These are phyloP conservation scores for Takifugu ocellatus DNA, from an alignment of 2,797 vertebrate genomes.

Conservation along the genomic window DNA sequence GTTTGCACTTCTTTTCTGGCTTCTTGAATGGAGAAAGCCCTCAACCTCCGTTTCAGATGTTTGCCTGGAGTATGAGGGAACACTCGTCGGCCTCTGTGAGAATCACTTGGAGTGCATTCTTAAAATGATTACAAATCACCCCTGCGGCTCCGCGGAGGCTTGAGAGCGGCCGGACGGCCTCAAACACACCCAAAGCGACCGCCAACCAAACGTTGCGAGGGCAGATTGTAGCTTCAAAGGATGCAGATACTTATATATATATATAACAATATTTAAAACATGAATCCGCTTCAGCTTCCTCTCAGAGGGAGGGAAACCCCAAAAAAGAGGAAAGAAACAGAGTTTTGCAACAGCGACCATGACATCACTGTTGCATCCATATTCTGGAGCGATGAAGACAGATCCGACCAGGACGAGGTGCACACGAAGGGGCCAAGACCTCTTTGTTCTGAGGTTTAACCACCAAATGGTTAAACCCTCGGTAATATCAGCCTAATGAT, in stretches of 20 bases:
- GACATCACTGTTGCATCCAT: slow-evolving; percentile 10
- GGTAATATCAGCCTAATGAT: slow-evolving; percentile 58
- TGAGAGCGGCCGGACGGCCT: not conserved
- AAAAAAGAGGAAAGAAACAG: not conserved
- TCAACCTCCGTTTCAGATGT: slow-evolving; percentile 58
- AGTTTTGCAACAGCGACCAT: not conserved
- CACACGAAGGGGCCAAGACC: not conserved
- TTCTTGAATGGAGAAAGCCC: slow-evolving; percentile 52
- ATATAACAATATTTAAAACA: not conserved
- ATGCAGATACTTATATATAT: too few relatives aligned
- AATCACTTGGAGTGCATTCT: slow-evolving; percentile 65
- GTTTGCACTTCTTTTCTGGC: slow-evolving; percentile 51
- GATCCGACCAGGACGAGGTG: slow-evolving; percentile 5
- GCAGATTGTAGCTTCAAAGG: too few relatives aligned
- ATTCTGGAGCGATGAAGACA: slow-evolving; percentile 5
- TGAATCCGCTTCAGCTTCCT: not conserved
- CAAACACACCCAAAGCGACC: slow-evolving; percentile 6
- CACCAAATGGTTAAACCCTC: slow-evolving; percentile 57
- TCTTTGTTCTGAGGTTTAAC: slow-evolving; percentile 4
- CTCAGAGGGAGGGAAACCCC: not conserved
- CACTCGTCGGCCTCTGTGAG: slow-evolving; percentile 47
- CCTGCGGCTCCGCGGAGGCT: slow-evolving; percentile 23
- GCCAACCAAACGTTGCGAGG: slow-evolving; percentile 1
- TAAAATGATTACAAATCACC: slow-evolving; percentile 63
- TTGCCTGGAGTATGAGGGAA: slow-evolving; percentile 47